Conservation (phyloP, 1,140 invertebrate species). For the Hydropsyche tenuis region DNA sequence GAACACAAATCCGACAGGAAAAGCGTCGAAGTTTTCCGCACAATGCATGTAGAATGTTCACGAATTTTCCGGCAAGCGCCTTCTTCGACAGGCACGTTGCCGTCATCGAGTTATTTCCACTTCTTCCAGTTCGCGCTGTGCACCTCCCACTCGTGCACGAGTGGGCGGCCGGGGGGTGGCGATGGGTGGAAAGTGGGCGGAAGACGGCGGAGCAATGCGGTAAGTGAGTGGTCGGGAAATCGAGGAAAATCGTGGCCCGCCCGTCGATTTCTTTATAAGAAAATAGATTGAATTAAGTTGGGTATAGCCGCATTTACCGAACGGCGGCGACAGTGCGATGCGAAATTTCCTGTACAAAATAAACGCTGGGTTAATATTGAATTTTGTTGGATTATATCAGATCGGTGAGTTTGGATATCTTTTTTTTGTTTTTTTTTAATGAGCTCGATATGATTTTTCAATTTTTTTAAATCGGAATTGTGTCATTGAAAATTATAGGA, state of each 20-base stretch:
- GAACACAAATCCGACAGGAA: no score
- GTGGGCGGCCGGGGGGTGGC: neutral
- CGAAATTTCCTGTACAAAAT: neutral
- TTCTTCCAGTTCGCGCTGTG: neutral
- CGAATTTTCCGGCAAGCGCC: neutral
- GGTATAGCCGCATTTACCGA: constrained; percentile 50
- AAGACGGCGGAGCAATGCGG: constrained; percentile 36
- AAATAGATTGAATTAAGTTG: constrained; percentile 51
- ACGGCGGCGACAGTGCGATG: neutral
- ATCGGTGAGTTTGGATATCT: no score
- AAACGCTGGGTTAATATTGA: no score
- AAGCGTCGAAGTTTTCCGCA: neutral
- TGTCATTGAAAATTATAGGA: no score
- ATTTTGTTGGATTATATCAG: neutral
- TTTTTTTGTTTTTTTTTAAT: no score
- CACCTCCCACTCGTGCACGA: neutral
- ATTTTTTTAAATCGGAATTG: no score
- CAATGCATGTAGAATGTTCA: constrained; percentile 1
- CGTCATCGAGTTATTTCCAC: constrained; percentile 22
- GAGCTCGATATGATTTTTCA: no score
- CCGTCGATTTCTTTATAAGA: constrained; percentile 51
- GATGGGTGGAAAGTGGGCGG: neutral
- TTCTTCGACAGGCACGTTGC: neutral
- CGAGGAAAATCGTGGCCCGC: constrained; percentile 40
- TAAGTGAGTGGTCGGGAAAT: constrained; percentile 44